Conservation (phyloP, 2,888 invertebrate genomes). For the Lasioglossum oenotherae region DNA sequence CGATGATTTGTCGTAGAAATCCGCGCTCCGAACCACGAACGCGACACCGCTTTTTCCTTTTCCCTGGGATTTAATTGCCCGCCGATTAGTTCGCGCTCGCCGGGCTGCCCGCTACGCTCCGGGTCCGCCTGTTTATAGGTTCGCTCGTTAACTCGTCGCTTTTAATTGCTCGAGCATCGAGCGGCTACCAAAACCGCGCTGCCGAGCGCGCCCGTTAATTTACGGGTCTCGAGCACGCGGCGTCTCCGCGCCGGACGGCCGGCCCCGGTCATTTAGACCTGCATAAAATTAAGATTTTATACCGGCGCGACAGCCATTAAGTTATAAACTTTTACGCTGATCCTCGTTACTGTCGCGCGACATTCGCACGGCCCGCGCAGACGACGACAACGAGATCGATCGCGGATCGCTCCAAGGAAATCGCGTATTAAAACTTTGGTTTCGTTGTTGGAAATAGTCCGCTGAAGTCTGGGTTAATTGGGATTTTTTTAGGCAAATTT, state of each 20-base stretch:
- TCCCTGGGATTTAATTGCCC: constrained; percentile 26
- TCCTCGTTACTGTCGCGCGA: constrained; percentile 38
- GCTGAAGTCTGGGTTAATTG: not conserved
- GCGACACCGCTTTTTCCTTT: constrained; percentile 17
- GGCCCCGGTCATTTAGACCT: constrained; percentile 42
- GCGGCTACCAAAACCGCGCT: constrained; percentile 21
- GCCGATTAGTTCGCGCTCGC: constrained; percentile 40
- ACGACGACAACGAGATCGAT: not conserved
- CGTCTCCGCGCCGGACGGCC: constrained; percentile 1
- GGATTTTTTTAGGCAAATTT: not conserved
- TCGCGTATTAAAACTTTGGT: not conserved
- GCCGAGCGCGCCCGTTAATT: constrained; percentile 24
- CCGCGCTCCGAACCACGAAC: constrained; percentile 9
- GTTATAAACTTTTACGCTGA: constrained; percentile 33
- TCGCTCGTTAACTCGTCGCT: constrained; percentile 35
- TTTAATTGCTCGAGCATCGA: constrained; percentile 46
- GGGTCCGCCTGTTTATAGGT: constrained; percentile 26
- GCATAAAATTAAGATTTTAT: constrained; percentile 44
- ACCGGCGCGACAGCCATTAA: constrained; percentile 35
- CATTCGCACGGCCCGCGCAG: constrained; percentile 25
- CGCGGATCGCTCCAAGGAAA: not conserved
- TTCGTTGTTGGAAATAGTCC: not conserved
- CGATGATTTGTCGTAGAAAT: constrained; percentile 35
- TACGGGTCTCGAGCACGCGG: constrained; percentile 44
- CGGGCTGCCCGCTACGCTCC: constrained; percentile 1